Base-by-base conservation (phyloP, 2,797 vertebrate genomes). In the Mus minutoides region DNA sequence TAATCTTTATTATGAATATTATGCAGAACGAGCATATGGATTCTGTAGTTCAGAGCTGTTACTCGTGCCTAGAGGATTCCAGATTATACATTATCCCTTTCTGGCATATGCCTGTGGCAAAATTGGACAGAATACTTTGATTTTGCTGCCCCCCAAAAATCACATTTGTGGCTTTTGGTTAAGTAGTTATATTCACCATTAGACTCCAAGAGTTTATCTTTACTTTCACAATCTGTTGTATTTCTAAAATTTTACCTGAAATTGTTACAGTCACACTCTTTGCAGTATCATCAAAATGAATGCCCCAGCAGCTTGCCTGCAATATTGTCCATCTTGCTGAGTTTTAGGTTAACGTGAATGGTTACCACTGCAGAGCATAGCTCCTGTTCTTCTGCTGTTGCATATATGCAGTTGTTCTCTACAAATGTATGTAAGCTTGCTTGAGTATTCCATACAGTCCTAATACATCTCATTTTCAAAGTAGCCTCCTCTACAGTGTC, bases 111-210 rank as follows among this genome's bases (percentile, higher is more conserved):
- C 40, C 43, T 64, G 49, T 88, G 16, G 67, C 40, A 92, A 87
- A n/a, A 80, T n/a, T 84, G 46, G 64, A 58, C 86, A 94, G 31
- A 83, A 14, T n/a, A 62, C 56, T 91, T 91, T 83, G 2, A 90
- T 52, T 92, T 94, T 87, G n/a, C 2, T 79, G 80, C 29, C 46
- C 56, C 56, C 58, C 79, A 71, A 17, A 96, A 95, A 69, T 89
- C 29, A 62, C 9, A 89, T 78, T 89, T 19, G 5, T 73, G 37
- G 6, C n/a, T 79, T 92, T 92, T 92, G n/a, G 22, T 96, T 96
- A 77, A 84, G 5, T 87, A 62, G 60, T 43, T 76, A 0, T 88
- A 69, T 84, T 49, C 7, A 64, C 13, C 24, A 16, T 91, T 40
- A 69, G 31, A 86, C 9, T 87, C 52, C 24, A 87, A 3, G 52